Evolutionary conservation across 2,113 vertebrate genomes (phyloP).

Genomic region (Vidua chalybeata): DNA sequence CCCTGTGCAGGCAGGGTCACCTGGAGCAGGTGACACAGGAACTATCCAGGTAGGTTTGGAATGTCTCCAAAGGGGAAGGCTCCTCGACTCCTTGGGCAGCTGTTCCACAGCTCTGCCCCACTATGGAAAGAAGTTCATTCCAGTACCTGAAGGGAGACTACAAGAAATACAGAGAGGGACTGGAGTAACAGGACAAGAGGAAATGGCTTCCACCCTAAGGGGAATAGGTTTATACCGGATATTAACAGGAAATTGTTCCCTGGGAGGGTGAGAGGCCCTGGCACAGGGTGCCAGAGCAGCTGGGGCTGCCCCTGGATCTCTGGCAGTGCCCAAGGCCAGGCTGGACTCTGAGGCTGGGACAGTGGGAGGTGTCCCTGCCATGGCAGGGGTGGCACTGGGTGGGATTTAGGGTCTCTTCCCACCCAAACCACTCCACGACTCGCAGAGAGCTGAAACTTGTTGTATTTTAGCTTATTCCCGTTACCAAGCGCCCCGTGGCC

Average conservation of each 20-base stretch:
- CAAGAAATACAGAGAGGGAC: neutral
- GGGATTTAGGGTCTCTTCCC: fast-evolving
- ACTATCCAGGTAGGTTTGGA: neutral
- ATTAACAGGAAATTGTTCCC: neutral
- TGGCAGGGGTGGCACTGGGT: fast-evolving
- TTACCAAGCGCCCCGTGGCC: fast-evolving
- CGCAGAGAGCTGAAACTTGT: fast-evolving
- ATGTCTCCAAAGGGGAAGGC: neutral
- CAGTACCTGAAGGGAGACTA: neutral
- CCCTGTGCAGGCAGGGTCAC: neutral
- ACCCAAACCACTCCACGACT: neutral
- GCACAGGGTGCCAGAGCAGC: neutral
- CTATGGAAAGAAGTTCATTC: neutral
- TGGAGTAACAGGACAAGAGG: neutral
- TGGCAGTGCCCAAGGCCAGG: neutral
- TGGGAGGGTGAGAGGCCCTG: fast-evolving
- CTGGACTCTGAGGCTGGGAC: neutral
- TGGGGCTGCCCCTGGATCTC: neutral
- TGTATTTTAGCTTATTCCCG: neutral
- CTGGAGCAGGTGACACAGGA: neutral
- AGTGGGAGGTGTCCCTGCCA: neutral
- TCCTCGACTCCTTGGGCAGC: neutral
- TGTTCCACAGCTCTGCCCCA: neutral
- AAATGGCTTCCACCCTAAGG: neutral
- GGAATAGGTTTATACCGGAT: fast-evolving